phyloP scores from a whole-genome alignment of 2,797 vertebrate species.

The Urosaurus nigricauda region DNA sequence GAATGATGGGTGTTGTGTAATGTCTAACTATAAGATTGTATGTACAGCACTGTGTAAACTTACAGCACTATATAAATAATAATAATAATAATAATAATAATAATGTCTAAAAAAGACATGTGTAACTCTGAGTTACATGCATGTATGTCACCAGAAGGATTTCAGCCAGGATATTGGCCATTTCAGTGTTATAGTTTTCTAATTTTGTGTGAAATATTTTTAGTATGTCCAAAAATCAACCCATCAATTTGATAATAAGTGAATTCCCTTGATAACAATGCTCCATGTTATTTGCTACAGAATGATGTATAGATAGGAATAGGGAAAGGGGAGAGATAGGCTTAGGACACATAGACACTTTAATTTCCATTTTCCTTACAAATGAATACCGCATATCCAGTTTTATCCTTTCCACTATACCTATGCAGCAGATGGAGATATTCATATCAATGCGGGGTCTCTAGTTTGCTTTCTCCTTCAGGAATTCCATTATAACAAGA shows the following conservation, averaged over 20 bases:
- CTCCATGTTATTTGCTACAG: background rate
- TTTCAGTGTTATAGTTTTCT: too few species aligned
- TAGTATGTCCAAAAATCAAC: background rate
- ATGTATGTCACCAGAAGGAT: too few species aligned
- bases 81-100: too few species aligned
- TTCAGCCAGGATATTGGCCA: too few species aligned
- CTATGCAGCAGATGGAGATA: background rate
- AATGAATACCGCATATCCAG: background rate
- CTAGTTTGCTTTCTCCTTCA: slow-evolving; percentile 43
- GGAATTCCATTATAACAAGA: slow-evolving; percentile 73
- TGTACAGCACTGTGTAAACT: too few species aligned
- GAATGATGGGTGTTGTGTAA: too few species aligned
- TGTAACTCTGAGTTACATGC: too few species aligned
- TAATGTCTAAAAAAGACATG: too few species aligned
- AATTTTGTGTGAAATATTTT: too few species aligned
- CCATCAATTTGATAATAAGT: background rate
- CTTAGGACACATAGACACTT: background rate
- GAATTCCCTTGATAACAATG: background rate
- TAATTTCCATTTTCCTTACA: slow-evolving; percentile 6
- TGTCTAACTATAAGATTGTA: too few species aligned
- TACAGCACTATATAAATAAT: too few species aligned
- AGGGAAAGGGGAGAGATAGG: background rate
- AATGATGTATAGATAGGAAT: background rate
- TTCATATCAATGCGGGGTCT: background rate
- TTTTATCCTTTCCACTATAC: background rate